A percentile compares a stretch with the other conserved stretches of the same genome.
Evolutionary conservation across 2,888 invertebrate species (phyloP).

Genomic region (Limnephilus rhombicus): DNA sequence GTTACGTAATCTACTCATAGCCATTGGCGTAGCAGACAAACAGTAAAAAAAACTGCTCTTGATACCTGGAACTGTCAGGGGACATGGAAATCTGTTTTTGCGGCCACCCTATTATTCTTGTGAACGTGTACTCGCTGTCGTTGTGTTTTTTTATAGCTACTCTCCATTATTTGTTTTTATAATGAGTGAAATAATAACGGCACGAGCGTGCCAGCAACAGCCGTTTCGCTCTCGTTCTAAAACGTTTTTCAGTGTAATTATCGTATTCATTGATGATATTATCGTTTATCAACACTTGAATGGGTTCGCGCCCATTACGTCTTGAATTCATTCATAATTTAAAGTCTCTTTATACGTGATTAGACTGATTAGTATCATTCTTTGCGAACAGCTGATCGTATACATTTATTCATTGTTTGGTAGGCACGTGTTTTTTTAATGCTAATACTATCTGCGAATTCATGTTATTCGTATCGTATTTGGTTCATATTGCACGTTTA

Average conservation of each 20-base stretch:
- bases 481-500: neutral
- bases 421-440: neutral
- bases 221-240: slow-evolving; percentile 45
- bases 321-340: slow-evolving; percentile 12
- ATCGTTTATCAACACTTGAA: slow-evolving; percentile 37
- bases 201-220: neutral
- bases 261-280: slow-evolving; percentile 44
- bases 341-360: slow-evolving; percentile 11
- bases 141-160: slow-evolving; percentile 49
- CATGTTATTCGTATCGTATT: neutral
- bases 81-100: slow-evolving; percentile 10
- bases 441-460: neutral
- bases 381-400: neutral
- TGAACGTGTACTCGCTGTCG: neutral
- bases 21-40: too few species aligned
- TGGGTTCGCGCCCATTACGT: slow-evolving; percentile 19
- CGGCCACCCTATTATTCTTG: neutral
- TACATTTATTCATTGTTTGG: neutral
- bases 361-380: neutral
- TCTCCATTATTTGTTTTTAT: slow-evolving; percentile 63
- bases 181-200: slow-evolving; percentile 54
- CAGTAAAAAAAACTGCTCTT: slow-evolving; percentile 16
- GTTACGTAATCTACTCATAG: neutral
- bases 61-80: slow-evolving; percentile 13
- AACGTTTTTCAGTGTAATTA: slow-evolving; percentile 38